Percentiles rank a stretch among this genome's conserved stretches.
phyloP scores from a whole-genome alignment of 2,797 vertebrate genomes.

The Capromys pilorides region DNA sequence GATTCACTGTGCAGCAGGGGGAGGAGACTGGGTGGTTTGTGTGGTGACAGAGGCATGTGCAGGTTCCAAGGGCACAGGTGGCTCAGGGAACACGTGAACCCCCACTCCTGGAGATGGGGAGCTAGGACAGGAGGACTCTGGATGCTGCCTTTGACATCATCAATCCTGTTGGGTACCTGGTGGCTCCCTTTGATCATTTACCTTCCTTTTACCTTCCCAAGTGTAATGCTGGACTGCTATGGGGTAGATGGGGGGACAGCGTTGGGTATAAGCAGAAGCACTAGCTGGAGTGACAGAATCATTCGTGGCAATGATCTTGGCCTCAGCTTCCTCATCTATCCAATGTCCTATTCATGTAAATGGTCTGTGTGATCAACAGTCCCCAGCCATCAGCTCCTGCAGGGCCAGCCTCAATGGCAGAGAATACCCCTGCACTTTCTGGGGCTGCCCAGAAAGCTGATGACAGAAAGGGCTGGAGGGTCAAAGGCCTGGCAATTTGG shows the following conservation, averaged over 20 bases:
- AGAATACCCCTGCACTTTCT: not conserved
- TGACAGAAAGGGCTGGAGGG: not conserved
- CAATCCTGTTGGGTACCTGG: not conserved
- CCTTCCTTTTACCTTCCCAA: not conserved
- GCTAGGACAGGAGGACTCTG: not conserved
- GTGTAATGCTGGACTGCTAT: not conserved
- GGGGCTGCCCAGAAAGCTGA: not conserved
- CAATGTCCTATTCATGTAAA: not conserved
- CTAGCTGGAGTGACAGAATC: not conserved
- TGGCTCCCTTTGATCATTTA: not conserved
- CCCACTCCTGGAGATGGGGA: not conserved
- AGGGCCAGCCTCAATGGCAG: not conserved
- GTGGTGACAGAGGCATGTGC: not conserved
- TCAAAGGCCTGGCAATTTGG: not conserved
- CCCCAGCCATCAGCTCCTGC: not conserved
- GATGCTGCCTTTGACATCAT: not conserved
- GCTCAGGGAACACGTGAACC: not conserved
- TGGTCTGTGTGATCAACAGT: not conserved
- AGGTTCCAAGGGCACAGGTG: not conserved
- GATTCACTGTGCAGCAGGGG: not conserved
- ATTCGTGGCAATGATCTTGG: not conserved
- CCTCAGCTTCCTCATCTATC: not conserved
- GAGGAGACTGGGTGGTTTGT: not conserved
- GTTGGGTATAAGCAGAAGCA: not conserved
- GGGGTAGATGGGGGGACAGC: accelerated